Base-by-base conservation (phyloP, 2,797 vertebrate species). In the Danio albolineatus region DNA sequence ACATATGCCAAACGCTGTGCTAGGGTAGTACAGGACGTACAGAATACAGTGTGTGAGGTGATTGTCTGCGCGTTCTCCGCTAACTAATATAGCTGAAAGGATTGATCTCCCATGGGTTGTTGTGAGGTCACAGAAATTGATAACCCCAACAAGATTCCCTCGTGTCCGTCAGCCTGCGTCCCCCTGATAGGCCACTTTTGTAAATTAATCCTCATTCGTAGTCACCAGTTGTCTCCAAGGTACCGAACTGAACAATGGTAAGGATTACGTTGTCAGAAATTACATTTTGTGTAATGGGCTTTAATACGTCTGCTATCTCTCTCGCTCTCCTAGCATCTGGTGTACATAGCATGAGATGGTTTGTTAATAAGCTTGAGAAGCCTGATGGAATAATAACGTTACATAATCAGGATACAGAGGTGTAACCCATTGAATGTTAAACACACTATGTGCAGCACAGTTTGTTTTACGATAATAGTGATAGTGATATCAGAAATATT, bases 241-340 rank as follows among this genome's bases (percentile, higher is more conserved):
- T 94, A 94, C 93, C 94, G 92, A 95, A 96, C 93, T 93, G 95
- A 95, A 96, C 96, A 96, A 96, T 95, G 95, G 93, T 92, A 80
- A 87, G 93, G 93, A 96, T 96, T 95, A 96, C 95, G 95, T 94
- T 95, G 95, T 96, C 94, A 96, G 95, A 94, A 96, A 96, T 97
- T 93, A 96, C 93, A 93, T 93, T 92, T 94, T 94, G 93, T 91
- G 91, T 96, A 97, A 97, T 96, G 92, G 92, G 91, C 90, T 95
- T 96, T 95, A 96, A 95, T 95, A 91, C 91, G 92, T 95, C 92
- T 93, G 90, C 91, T 92, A 94, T 91, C 89, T 92, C 88, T 92
- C 89, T 85, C 21, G 48, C 90, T 85, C n/a, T 77, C 89, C 89
- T 89, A 90, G 89, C 89, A 92, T 82, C 79, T 79, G 82, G 80